These are phyloP conservation scores for Nannoperca australis DNA, from an alignment of 2,797 vertebrate species.

Conservation along the genomic window DNA sequence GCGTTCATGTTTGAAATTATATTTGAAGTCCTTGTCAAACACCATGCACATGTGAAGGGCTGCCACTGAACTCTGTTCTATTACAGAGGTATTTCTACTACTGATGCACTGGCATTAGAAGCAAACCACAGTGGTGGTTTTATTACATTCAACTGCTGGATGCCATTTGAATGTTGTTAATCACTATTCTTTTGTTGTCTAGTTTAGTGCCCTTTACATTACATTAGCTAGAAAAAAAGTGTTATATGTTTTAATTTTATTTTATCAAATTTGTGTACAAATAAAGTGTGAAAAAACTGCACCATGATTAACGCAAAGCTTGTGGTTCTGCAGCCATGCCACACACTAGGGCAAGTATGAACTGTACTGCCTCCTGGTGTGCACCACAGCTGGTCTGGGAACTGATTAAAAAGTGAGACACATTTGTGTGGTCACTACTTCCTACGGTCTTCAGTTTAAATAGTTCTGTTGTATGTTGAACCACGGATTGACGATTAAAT, in stretches of 20 bases:
- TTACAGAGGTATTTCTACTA: neutral
- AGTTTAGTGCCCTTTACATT: neutral
- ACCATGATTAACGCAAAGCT: too few species aligned
- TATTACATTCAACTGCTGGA: neutral
- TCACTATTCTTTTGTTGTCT: constrained; percentile 6
- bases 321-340: neutral
- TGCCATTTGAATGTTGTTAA: neutral
- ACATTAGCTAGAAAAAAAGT: neutral
- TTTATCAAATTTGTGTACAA: too few species aligned
- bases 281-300: too few species aligned
- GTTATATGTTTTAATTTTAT: too few species aligned
- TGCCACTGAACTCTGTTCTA: constrained; percentile 5
- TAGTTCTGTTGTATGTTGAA: neutral
- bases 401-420: constrained; percentile 2
- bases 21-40: constrained; percentile 16
- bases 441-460: neutral
- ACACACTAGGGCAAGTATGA: neutral
- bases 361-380: neutral
- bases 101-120: neutral
- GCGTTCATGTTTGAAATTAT: constrained; percentile 7
- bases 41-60: neutral
- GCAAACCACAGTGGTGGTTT: neutral
- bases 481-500: neutral
- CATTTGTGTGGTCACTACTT: neutral
- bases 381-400: neutral